phyloP scores from a whole-genome alignment of 1,140 invertebrate genomes.

The Arctopsyche grandis region DNA sequence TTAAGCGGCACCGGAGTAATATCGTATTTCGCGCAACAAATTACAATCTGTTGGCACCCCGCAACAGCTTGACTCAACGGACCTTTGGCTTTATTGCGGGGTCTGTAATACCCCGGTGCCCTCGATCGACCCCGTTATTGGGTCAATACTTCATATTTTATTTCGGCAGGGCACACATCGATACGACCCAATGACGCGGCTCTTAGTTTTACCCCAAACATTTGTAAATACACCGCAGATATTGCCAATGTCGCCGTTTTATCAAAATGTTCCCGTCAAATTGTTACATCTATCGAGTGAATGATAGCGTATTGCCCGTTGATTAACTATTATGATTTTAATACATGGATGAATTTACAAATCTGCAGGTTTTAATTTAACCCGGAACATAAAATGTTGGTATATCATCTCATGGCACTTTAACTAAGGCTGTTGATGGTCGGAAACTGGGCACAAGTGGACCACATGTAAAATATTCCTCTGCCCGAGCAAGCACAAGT shows the following conservation, averaged over 20 bases:
- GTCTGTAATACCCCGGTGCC: constrained; percentile 2
- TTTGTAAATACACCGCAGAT: too few relatives aligned
- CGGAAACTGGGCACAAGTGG: too few relatives aligned
- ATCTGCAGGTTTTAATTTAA: too few relatives aligned
- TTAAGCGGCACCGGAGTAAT: constrained; percentile 29
- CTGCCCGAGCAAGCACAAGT: too few relatives aligned
- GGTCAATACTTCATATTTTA: constrained; percentile 51
- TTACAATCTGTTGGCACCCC: constrained; percentile 22
- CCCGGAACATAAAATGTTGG: too few relatives aligned
- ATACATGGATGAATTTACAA: too few relatives aligned
- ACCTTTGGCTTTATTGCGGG: constrained; percentile 26
- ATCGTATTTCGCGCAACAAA: constrained; percentile 51
- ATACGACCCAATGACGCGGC: background rate
- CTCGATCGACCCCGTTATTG: constrained; percentile 41
- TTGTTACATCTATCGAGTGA: background rate
- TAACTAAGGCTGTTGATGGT: too few relatives aligned
- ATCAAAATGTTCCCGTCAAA: background rate
- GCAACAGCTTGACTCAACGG: constrained; percentile 13
- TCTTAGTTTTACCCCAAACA: too few relatives aligned
- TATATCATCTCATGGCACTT: too few relatives aligned
- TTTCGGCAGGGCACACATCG: constrained; percentile 40
- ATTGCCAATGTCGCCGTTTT: background rate
- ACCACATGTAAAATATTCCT: too few relatives aligned
- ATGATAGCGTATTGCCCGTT: too few relatives aligned
- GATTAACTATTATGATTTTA: too few relatives aligned